Percentiles rank a stretch among this genome's conserved stretches.
These are phyloP conservation scores for Drepana falcataria DNA, from an alignment of 2,888 invertebrate genomes.

Conservation along the genomic window DNA sequence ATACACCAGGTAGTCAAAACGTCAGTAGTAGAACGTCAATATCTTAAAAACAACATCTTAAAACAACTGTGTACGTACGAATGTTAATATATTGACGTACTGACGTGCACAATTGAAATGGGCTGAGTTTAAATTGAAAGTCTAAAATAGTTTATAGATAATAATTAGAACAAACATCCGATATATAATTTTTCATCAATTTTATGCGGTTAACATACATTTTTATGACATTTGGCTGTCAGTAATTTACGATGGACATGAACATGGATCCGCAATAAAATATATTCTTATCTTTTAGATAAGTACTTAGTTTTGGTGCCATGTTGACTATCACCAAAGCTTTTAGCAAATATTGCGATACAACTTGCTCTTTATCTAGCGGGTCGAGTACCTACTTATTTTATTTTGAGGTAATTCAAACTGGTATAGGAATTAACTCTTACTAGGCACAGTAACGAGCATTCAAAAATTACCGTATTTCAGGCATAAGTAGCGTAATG, in stretches of 20 bases:
- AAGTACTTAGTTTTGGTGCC: neutral
- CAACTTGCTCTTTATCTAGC: neutral
- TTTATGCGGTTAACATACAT: neutral
- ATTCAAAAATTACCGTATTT: too few relatives aligned
- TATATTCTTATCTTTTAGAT: neutral
- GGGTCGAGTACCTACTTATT: too few relatives aligned
- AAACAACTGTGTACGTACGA: too few relatives aligned
- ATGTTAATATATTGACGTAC: too few relatives aligned
- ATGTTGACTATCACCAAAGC: neutral
- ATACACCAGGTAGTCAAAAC: too few relatives aligned
- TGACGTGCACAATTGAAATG: too few relatives aligned
- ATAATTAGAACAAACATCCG: neutral
- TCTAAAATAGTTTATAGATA: neutral
- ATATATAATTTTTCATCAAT: neutral
- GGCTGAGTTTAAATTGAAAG: neutral
- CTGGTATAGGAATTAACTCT: too few relatives aligned
- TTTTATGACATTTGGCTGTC: conserved; percentile 1
- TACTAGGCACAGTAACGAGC: too few relatives aligned
- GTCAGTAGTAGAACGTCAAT: too few relatives aligned
- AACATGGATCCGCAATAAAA: neutral
- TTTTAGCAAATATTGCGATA: neutral
- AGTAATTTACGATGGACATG: conserved; percentile 1
- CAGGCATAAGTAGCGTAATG: too few relatives aligned
- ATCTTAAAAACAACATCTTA: too few relatives aligned
- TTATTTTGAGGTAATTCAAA: too few relatives aligned